Evolutionary conservation across 2,113 vertebrate genomes (phyloP), one percentile per base, ranked within the genome.

Genomic region (Dryoscopus gambensis): DNA sequence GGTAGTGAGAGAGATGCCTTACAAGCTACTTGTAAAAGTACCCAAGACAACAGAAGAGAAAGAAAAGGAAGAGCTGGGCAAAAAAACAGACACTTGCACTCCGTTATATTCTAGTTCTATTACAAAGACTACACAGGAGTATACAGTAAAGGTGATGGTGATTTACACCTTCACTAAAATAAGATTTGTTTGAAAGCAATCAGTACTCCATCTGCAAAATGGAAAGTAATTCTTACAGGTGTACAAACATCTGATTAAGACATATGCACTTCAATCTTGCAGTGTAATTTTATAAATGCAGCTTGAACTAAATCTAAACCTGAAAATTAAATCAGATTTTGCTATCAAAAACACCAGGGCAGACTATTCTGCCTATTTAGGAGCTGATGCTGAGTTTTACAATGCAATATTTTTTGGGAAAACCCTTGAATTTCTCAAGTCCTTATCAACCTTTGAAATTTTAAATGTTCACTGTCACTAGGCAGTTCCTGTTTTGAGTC

Each of bases 291-390:
- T 65, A 31, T 30, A 91, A 53, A 75, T 27, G 28, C 6, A 76
- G 37, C 31, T 83, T 60, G 15, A 82, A 76, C 44, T 84, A 71
- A 71, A 84, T 49, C 44, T 40, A 30, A 94, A 79, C 13, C 16
- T 52, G 39, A 76, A 84, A 77, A 92, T 40, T 68, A 75, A 63
- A 76, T 59, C 22, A 75, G n/a, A 69, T 87, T 87, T 91, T 93
- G 24, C 30, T 93, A 12, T 39, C 39, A 68, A 87, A 56, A 50
- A 71, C 27, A 75, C 1, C 19, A 69, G 6, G 2, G n/a, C 16
- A 75, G 44, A 60, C 15, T 31, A 16, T 5, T 80, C 22, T 52
- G 11, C 9, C 25, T 78, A 22, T 62, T 65, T 39, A 62, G 77
- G 23, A 88, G 47, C 6, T 46, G 33, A 49, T 46, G 15, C 12